Percentiles rank a stretch among this genome's conserved stretches.
Conservation (phyloP, 1,140 invertebrate species). For the Aplysia californica region DNA sequence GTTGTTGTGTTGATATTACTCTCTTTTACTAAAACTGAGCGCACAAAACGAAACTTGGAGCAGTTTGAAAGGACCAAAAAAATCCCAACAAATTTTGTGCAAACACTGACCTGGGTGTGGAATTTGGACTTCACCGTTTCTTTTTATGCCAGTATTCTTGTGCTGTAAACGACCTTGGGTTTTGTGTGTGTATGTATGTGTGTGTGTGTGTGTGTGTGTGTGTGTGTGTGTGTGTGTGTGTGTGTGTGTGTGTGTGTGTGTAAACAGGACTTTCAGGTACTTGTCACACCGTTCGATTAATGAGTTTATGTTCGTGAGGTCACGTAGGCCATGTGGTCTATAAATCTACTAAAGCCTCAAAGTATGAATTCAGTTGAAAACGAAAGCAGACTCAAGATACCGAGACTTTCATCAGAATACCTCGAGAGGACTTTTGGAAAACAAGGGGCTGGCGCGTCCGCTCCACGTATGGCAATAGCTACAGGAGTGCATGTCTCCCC, state of each 20-base stretch:
- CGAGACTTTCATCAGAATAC: background rate
- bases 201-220: background rate
- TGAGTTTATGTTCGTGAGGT: too few species aligned
- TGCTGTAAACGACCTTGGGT: too few species aligned
- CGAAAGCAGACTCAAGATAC: too few species aligned
- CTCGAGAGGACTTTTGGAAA: background rate
- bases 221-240: background rate
- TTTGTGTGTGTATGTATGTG: slow-evolving; percentile 7
- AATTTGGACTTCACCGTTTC: too few species aligned
- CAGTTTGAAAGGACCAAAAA: background rate
- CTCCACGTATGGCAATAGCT: background rate
- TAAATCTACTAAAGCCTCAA: background rate
- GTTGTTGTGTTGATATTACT: background rate
- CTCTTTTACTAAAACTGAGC: background rate
- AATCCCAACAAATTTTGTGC: background rate
- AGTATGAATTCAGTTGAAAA: too few species aligned
- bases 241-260: background rate
- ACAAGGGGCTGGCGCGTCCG: background rate
- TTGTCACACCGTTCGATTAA: too few species aligned
- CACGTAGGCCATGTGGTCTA: too few species aligned
- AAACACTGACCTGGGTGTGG: background rate
- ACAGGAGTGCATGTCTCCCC: background rate
- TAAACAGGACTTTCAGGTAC: too few species aligned
- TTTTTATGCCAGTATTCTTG: too few species aligned
- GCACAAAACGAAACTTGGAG: background rate